Evolutionary conservation across 2,888 invertebrate species (phyloP).

Genomic region (Pseudolycoriella hygida): DNA sequence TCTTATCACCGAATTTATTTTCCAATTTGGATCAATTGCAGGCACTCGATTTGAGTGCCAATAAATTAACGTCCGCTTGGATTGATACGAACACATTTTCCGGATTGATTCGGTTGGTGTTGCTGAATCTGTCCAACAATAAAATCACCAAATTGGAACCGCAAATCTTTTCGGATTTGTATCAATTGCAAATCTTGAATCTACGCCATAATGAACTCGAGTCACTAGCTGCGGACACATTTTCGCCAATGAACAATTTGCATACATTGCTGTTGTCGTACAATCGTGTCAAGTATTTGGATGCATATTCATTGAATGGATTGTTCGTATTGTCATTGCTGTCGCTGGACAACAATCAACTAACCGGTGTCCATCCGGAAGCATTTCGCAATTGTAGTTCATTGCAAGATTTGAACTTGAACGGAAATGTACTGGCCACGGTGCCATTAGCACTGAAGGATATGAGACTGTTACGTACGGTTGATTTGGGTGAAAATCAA

Average conservation of each 20-base stretch:
- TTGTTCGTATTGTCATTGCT: conserved; percentile 70
- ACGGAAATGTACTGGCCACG: conserved; percentile 64
- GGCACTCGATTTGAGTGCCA: conserved; percentile 68
- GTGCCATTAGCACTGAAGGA: conserved; percentile 69
- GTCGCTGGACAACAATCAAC: conserved; percentile 69
- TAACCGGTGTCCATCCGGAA: conserved; percentile 69
- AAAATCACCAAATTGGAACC: conserved; percentile 64
- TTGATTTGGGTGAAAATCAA: conserved; percentile 83
- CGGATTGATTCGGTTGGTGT: conserved; percentile 72
- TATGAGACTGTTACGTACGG: conserved; percentile 68
- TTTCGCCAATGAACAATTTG: conserved; percentile 79
- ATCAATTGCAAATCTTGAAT: conserved; percentile 70
- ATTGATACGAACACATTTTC: conserved; percentile 70
- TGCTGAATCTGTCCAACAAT: conserved; percentile 74
- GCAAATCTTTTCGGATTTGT: conserved; percentile 68
- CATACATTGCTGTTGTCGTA: conserved; percentile 75
- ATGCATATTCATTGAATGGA: conserved; percentile 74
- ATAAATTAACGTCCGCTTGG: conserved; percentile 74
- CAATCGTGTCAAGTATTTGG: conserved; percentile 69
- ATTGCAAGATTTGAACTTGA: conserved; percentile 76
- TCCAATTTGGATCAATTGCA: conserved; percentile 67
- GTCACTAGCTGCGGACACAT: conserved; percentile 71
- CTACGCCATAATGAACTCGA: conserved; percentile 71
- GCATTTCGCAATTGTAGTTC: conserved; percentile 83
- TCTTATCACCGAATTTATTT: conserved; percentile 69